Evolutionary conservation across 2,888 invertebrate species (phyloP).

Genomic region (Lamproptera curius): DNA sequence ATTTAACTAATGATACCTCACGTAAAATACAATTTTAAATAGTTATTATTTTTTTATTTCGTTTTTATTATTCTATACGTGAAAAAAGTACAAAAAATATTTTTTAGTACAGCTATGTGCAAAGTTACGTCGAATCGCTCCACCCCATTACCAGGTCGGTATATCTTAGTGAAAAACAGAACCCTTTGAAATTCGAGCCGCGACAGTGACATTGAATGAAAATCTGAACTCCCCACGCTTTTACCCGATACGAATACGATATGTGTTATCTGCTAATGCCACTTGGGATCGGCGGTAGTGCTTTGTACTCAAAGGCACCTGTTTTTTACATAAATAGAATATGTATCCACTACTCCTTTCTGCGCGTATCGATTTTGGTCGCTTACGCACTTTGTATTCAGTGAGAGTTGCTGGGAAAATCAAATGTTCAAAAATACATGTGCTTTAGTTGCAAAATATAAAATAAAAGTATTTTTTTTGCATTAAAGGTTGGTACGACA

Average conservation of each 20-base stretch:
- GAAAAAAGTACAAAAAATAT: no score
- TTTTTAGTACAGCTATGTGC: no score
- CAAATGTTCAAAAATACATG: no score
- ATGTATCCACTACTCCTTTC: constrained; percentile 42
- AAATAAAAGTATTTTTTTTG: no score
- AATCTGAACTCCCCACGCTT: constrained; percentile 74
- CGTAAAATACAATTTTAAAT: no score
- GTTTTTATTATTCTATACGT: no score
- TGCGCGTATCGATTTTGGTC: constrained; percentile 29
- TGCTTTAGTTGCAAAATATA: no score
- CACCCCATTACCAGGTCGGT: constrained; percentile 37
- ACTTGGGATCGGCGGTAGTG: constrained; percentile 67
- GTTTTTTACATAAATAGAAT: constrained; percentile 62
- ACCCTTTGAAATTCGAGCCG: constrained; percentile 71
- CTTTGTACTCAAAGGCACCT: constrained; percentile 73
- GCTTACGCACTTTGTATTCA: constrained; percentile 2
- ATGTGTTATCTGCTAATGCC: constrained; percentile 69
- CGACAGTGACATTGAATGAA: constrained; percentile 53
- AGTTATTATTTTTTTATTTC: no score
- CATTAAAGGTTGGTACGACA: no score
- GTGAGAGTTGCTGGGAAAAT: no score
- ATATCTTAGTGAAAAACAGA: constrained; percentile 46
- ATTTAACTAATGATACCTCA: no score
- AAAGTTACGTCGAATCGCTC: constrained; percentile 24
- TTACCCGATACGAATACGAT: constrained; percentile 71